Evolutionary conservation across 2,797 vertebrate species (phyloP).

Genomic region (Propithecus deckenii): DNA sequence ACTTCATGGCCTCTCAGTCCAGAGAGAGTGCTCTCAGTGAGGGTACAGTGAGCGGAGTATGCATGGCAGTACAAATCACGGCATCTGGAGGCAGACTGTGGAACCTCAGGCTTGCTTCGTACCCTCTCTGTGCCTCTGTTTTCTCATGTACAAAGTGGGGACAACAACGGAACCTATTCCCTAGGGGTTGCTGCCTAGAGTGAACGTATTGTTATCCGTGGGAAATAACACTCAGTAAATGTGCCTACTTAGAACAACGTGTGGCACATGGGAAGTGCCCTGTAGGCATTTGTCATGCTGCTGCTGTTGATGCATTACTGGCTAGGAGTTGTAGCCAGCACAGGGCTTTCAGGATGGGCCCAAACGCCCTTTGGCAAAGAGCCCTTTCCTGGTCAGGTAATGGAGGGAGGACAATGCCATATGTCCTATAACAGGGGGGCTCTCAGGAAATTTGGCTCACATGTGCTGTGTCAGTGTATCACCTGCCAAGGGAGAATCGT

Average conservation of each 20-base stretch:
- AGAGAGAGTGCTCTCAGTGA: background rate
- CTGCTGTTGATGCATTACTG: background rate
- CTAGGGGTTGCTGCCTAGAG: background rate
- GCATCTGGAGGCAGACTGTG: background rate
- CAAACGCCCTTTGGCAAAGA: background rate
- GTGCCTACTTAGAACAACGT: background rate
- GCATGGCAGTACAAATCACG: background rate
- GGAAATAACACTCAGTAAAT: background rate
- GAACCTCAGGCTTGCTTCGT: background rate
- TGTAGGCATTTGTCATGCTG: background rate
- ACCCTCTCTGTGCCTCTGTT: background rate
- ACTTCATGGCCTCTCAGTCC: rapidly evolving
- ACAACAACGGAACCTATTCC: background rate
- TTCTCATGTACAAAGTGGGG: background rate
- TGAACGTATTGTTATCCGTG: background rate
- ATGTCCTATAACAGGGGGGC: rapidly evolving
- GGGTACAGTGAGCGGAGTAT: background rate
- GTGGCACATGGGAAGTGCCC: background rate
- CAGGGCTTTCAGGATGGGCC: background rate
- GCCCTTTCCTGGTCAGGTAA: background rate
- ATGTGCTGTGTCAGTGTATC: background rate
- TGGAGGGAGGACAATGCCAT: background rate
- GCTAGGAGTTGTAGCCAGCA: background rate
- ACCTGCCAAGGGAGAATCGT: background rate
- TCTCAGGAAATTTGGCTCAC: background rate